These are phyloP conservation scores for Sitophilus oryzae DNA, from an alignment of 1,140 invertebrate genomes.

Conservation along the genomic window DNA sequence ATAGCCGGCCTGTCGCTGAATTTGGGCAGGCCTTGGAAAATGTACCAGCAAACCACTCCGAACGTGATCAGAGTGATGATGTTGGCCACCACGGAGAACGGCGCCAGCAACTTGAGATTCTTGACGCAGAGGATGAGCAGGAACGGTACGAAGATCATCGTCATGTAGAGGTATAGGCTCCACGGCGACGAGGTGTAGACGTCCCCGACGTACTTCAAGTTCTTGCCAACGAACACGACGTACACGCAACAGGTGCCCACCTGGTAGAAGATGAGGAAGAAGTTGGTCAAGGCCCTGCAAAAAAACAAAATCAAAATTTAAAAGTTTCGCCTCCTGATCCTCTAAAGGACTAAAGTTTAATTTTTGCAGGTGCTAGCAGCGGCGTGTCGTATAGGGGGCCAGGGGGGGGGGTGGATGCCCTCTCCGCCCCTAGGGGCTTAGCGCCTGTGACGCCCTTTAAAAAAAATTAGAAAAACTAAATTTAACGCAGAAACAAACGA, in stretches of 20 bases:
- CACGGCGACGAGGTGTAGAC: conserved; percentile 45
- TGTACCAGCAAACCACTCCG: conserved; percentile 61
- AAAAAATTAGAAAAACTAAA: too few relatives aligned
- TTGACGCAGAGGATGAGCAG: conserved; percentile 62
- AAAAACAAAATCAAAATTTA: conserved; percentile 5
- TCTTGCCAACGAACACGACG: conserved; percentile 75
- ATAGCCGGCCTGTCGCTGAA: conserved; percentile 48
- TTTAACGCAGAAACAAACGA: too few relatives aligned
- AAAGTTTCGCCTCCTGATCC: background rate
- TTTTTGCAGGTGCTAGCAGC: too few relatives aligned
- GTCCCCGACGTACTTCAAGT: conserved; percentile 54
- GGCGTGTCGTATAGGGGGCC: too few relatives aligned
- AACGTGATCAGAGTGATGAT: conserved; percentile 56
- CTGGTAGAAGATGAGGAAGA: conserved; percentile 72
- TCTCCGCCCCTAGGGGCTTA: too few relatives aligned
- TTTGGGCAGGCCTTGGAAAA: conserved; percentile 58
- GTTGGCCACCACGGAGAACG: conserved; percentile 70
- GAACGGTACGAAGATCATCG: conserved; percentile 56
- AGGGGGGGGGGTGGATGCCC: too few relatives aligned
- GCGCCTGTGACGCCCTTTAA: too few relatives aligned
- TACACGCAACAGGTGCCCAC: conserved; percentile 86
- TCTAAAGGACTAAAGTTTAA: background rate
- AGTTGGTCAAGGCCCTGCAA: conserved; percentile 55
- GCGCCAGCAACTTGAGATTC: conserved; percentile 66
- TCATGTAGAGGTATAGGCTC: conserved; percentile 44